Evolutionary conservation across 2,113 vertebrate genomes (phyloP), one percentile per base, ranked within the genome.

Genomic region (Zapus hudsonius): DNA sequence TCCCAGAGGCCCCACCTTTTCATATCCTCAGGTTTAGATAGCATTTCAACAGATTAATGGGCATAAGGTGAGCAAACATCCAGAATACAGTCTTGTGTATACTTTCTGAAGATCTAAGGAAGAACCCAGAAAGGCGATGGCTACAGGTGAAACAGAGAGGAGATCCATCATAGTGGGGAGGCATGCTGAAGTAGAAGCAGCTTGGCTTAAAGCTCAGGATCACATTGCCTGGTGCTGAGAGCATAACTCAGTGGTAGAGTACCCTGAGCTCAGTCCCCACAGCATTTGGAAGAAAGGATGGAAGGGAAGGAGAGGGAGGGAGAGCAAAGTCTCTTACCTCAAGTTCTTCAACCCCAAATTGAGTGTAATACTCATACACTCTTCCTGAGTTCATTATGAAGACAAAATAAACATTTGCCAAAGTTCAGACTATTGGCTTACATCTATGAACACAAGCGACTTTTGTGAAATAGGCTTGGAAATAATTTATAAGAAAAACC

Each of bases 381-480:
- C 61, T 88, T 75, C 61, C 27, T 40, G 52, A 74, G n/a, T 5
- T 66, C 19, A 40, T 69, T 81, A 52, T 20, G 76, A 87, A 73
- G 38, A n/a, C 36, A 36, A 79, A 55, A 33, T 27, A 91, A 55
- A 55, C 44, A 75, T 42, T 72, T 72, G 2, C 36, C 63, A 91
- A 89, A 52, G 17, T 8, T 91, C 66, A 36, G 27, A 76, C 33
- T 5, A 76, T 78, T 73, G 13, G 66, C n/a, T 81, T 70, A 76
- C 25, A 67, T 59, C 91, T 70, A 88, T 47, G 59, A 86, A 73
- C 23, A 57, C 9, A 16, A 33, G 75, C n/a, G 38, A 86, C 9
- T 82, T 66, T 85, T 82, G 20, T 52, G 52, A 91, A 72, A 27
- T 44, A 91, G 19, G 88, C 82, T 61, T 91, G 64, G n/a, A n/a